Evolutionary conservation across 2,888 invertebrate genomes (phyloP), one percentile per base, ranked within the genome.

Genomic region (Embidobia sp.): DNA sequence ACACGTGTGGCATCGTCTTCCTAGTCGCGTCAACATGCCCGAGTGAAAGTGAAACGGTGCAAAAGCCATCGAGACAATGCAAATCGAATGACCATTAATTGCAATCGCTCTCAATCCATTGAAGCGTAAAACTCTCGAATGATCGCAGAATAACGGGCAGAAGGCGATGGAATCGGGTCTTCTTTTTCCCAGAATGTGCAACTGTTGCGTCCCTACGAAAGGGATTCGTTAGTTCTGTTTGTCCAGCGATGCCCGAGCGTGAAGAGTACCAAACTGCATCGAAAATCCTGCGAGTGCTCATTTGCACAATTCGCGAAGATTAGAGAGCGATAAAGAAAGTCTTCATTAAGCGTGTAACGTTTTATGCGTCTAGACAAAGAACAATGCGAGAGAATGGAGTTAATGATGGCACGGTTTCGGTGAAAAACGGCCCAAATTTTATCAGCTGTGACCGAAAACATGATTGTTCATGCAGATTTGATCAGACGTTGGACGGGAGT

Each of bases 11-110:
- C 78, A 79, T 81, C 83, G 80, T 82, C 84, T 85, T 85, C 85
- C 84, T 85, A 81, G 81, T 84, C 82, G 82, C 80, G 79, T 80
- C 81, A 80, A 57, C 27, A 37, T 26, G 77, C 81, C 81, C 82
- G 78, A 82, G 87, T 85, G 87, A 87, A 87, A 87, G 87, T 82
- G 80, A 84, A 85, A 64, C 80, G 80, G 81, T 76, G 48, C 75
- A 76, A 78, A 79, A 80, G 75, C 69, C 73, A 53, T 42, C 33
- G 67, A 81, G 11, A 79, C 75, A 81, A 80, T 84, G 78, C 75
- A 81, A 85, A 83, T 83, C 81, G 79, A 83, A 79, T 75, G 73
- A 79, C 79, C 75, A 81, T 81, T 80, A 81, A 82, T 81, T 78
- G 67, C 57, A 42, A 59, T 51, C 64, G 76, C 70, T 63, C 63